Evolutionary conservation across 2,888 invertebrate species (phyloP), one percentile per base, ranked within the genome.

Genomic region (Rhingia rostrata): DNA sequence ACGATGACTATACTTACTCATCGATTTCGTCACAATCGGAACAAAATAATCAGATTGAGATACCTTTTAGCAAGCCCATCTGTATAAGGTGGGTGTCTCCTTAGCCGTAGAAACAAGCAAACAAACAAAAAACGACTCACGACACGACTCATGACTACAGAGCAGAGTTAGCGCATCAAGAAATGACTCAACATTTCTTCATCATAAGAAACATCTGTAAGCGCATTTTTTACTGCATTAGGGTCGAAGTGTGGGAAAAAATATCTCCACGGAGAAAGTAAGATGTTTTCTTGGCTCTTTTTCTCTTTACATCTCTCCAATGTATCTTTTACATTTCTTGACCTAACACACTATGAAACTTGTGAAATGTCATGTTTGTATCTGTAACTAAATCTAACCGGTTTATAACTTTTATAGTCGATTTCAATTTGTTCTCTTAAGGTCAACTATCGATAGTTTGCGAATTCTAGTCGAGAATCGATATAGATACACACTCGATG

Each of bases 331-430:
- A 41, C 22, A 54, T 66, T 67, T 78, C 67, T 73, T 78, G 72
- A 78, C 78, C 78, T 83, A 61, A 73, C 66, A 51, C 64, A 78
- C 78, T 63, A 4, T 37, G n/a, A 32, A 14, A 39, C 33, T 51
- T 54, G 47, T 47, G 49, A 39, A 14, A 63, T 58, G 33, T 58
- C 61, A 41, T 51, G 49, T n/a, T n/a, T n/a, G n/a, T 53, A 67
- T 49, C 7, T 63, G 14, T 41, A 54, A 6, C n/a, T 66, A 7
- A 6, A 32, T 10, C 6, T 32, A 56, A 67, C 79, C 60, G 39
- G 73, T 72, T 70, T 70, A 22, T 22, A 12, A 32, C 14, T 47
- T 39, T 32, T 61, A 6, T 49, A 45, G 45, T 33, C 54, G 39
- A 60, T 54, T 45, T 61, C 12, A 9, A 6, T 49, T 41, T 39